A percentile compares a stretch with the other conserved stretches of the same genome.
phyloP scores from a whole-genome alignment of 2,797 vertebrate species.

The Argyrosomus regius region DNA sequence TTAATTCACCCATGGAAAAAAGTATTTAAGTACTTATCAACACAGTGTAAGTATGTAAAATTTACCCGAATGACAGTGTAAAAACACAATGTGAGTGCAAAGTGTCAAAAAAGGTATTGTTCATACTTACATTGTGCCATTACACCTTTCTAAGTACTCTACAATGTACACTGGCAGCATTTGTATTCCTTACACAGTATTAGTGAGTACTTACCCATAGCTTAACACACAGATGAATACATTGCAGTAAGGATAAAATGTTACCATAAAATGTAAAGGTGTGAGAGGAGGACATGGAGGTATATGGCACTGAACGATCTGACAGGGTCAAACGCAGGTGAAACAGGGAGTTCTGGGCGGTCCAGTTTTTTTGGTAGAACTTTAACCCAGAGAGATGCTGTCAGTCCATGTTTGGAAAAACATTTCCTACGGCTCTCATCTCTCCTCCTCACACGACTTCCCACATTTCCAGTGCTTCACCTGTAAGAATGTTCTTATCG shows the following conservation, averaged over 20 bases:
- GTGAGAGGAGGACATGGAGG: slow-evolving; percentile 60
- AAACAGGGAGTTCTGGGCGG: slow-evolving; percentile 66
- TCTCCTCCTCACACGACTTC: slow-evolving; percentile 46
- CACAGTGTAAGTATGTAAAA: slow-evolving; percentile 53
- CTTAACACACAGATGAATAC: slow-evolving; percentile 40
- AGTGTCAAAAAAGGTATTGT: slow-evolving; percentile 38
- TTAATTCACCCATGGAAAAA: slow-evolving; percentile 30
- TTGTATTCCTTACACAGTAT: slow-evolving; percentile 62
- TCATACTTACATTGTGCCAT: slow-evolving; percentile 68
- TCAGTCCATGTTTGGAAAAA: slow-evolving; percentile 49
- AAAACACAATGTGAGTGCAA: slow-evolving; percentile 67
- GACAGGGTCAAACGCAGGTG: slow-evolving; percentile 59
- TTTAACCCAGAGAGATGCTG: slow-evolving; percentile 43
- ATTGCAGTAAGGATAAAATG: slow-evolving; percentile 56
- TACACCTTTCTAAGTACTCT: slow-evolving; percentile 37
- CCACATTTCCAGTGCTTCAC: slow-evolving; percentile 79
- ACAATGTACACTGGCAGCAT: slow-evolving; percentile 39
- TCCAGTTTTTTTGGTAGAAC: slow-evolving; percentile 37
- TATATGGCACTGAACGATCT: slow-evolving; percentile 63
- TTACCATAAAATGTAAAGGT: slow-evolving; percentile 37
- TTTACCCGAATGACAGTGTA: slow-evolving; percentile 38
- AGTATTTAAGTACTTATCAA: slow-evolving; percentile 53
- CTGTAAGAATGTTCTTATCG: slow-evolving; percentile 75
- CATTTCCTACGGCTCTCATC: slow-evolving; percentile 37
- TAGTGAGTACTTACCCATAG: slow-evolving; percentile 52